Evolutionary conservation across 2,888 invertebrate genomes (phyloP).

Genomic region (Ophion ventricosus): DNA sequence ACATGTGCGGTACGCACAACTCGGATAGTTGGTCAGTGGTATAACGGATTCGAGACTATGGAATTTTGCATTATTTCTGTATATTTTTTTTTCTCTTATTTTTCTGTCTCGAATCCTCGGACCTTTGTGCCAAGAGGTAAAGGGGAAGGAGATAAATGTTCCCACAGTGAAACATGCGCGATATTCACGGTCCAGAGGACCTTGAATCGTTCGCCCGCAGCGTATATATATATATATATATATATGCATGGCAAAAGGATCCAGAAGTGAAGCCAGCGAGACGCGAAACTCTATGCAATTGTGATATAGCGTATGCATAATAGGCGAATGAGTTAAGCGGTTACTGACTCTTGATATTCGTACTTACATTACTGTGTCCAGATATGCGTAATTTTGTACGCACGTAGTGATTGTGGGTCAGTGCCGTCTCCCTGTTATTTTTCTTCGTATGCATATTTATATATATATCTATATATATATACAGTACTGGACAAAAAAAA

Average conservation of each 20-base stretch:
- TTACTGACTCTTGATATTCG: conserved; percentile 77
- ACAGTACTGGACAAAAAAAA: no score
- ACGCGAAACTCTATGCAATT: conserved; percentile 66
- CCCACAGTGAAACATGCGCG: conserved; percentile 50
- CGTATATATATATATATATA: not conserved
- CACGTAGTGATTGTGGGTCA: conserved; percentile 76
- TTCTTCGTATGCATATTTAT: not conserved
- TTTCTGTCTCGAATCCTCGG: conserved; percentile 29
- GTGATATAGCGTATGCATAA: conserved; percentile 67
- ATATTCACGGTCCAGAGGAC: conserved; percentile 64
- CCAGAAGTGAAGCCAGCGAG: conserved; percentile 61
- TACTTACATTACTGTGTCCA: conserved; percentile 7
- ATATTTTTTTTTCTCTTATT: conserved; percentile 33
- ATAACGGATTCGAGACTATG: conserved; percentile 58
- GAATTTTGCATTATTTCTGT: conserved; percentile 54
- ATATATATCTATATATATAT: no score
- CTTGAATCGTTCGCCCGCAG: conserved; percentile 28
- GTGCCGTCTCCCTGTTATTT: conserved; percentile 68
- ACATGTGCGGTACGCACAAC: conserved; percentile 38
- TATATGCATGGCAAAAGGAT: conserved; percentile 4
- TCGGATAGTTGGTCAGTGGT: conserved; percentile 67
- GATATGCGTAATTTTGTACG: conserved; percentile 31
- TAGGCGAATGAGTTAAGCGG: conserved; percentile 79
- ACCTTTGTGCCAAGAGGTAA: not conserved
- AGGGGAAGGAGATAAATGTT: conserved; percentile 36